Base-by-base conservation (phyloP, 2,113 vertebrate species). In the Illadopsis cleaveri region DNA sequence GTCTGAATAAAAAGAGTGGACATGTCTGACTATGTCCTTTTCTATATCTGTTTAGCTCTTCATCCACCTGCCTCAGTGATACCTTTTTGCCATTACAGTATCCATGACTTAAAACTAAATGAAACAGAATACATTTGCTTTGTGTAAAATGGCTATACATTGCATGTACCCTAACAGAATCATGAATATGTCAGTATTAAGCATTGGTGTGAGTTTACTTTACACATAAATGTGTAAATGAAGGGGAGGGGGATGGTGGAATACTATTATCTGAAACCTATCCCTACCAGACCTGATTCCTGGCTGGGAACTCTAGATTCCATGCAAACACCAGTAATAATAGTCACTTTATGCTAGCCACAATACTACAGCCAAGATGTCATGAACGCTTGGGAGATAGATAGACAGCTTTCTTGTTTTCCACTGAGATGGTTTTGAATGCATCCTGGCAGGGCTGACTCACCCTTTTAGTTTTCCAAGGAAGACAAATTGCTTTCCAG, bases 401-500 rank as follows among this genome's bases (percentile, higher is more conserved):
- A 82, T 85, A 89, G 89, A 75, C 28, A 88, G 85, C 60, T 90
- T 71, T 86, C 90, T 94, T 71, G 65, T 92, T 96, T 96, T 92
- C 88, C 64, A 84, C 60, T 64, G 64, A 80, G 60, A 25, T 90
- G 71, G 76, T 96, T 96, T 86, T 88, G 64, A 90, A 93, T 78
- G 53, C 56, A 53, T 60, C 65, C 65, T 92, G 83, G 61, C 80
- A 93, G 45, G 57, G n/a, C 80, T 94, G 90, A 90, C 65, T 96
- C 96, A 96, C 65, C 53, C 77, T 83, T 88, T 90, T 61, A 93
- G 51, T 80, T 92, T 97, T 97, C 90, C 88, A 92, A 79, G 80
- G 68, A 95, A 95, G 82, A 96, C 57, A 97, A 95, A 94, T 90
- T 92, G 82, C 80, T 92, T 97, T 97, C 90, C 61, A 89, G 77